Conservation (phyloP, 1,140 invertebrate genomes). For the Listronotus oregonensis region DNA sequence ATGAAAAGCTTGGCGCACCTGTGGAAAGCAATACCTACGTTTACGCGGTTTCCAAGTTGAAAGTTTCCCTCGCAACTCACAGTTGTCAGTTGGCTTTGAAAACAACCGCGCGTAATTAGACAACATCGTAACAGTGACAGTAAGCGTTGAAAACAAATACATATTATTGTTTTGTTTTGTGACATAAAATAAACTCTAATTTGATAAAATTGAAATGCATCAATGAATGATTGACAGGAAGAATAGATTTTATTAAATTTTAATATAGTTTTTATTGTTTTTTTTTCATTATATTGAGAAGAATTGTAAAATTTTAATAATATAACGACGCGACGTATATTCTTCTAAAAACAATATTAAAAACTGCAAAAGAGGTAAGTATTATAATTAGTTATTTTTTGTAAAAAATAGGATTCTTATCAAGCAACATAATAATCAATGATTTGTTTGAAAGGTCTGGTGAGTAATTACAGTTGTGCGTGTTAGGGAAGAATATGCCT, state of each 20-base stretch:
- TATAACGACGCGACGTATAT: no score
- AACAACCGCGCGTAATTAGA: background rate
- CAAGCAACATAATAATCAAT: background rate
- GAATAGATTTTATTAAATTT: no score
- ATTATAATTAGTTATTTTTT: constrained; percentile 8
- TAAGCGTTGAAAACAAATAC: background rate
- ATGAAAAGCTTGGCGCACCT: constrained; percentile 27
- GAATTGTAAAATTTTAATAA: no score
- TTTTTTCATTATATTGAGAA: no score
- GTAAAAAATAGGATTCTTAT: background rate
- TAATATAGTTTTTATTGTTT: no score
- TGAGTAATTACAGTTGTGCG: constrained; percentile 11
- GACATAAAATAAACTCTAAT: no score
- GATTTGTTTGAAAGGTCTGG: constrained; percentile 1
- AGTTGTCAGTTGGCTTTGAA: constrained; percentile 19
- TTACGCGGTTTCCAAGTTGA: constrained; percentile 10
- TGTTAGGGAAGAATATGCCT: constrained; percentile 7
- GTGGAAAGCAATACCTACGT: constrained; percentile 38
- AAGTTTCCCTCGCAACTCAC: constrained; percentile 24
- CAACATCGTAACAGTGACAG: background rate
- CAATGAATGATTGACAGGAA: no score
- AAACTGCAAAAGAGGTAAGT: background rate
- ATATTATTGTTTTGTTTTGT: no score
- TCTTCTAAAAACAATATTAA: no score
- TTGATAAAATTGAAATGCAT: no score